Evolutionary conservation across 2,888 invertebrate genomes (phyloP).

Genomic region (Dorcus hopei): DNA sequence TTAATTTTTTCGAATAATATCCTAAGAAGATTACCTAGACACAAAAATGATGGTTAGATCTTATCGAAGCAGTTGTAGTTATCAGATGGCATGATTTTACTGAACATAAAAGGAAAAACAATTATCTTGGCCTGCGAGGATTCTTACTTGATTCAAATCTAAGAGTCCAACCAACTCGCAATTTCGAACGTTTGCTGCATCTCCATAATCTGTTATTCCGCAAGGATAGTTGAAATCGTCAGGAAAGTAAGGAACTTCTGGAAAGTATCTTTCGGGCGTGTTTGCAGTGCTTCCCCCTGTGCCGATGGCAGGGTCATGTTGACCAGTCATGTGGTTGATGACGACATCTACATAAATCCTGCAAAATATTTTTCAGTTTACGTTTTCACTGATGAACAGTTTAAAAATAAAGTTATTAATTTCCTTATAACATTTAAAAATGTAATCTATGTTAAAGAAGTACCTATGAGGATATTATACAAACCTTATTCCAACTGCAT

Average conservation of each 20-base stretch:
- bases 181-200: slow-evolving; percentile 58
- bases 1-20: too few relatives aligned
- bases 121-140: too few relatives aligned
- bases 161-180: slow-evolving; percentile 60
- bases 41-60: too few relatives aligned
- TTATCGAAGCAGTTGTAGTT: too few relatives aligned
- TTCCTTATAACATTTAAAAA: not conserved
- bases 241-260: slow-evolving; percentile 62
- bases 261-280: slow-evolving; percentile 46
- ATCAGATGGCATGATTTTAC: too few relatives aligned
- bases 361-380: slow-evolving; percentile 8
- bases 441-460: too few relatives aligned
- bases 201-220: slow-evolving; percentile 62
- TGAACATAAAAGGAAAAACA: too few relatives aligned
- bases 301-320: slow-evolving; percentile 52
- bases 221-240: slow-evolving; percentile 70
- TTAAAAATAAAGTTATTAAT: not conserved
- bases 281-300: slow-evolving; percentile 59
- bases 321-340: slow-evolving; percentile 82
- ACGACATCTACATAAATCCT: slow-evolving; percentile 82
- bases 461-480: too few relatives aligned
- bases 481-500: slow-evolving; percentile 70
- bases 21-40: too few relatives aligned
- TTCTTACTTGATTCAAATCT: slow-evolving; percentile 67
- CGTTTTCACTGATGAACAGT: too few relatives aligned